Base-by-base conservation (phyloP, 2,888 invertebrate genomes). In the Tuberolachnus salignus region DNA sequence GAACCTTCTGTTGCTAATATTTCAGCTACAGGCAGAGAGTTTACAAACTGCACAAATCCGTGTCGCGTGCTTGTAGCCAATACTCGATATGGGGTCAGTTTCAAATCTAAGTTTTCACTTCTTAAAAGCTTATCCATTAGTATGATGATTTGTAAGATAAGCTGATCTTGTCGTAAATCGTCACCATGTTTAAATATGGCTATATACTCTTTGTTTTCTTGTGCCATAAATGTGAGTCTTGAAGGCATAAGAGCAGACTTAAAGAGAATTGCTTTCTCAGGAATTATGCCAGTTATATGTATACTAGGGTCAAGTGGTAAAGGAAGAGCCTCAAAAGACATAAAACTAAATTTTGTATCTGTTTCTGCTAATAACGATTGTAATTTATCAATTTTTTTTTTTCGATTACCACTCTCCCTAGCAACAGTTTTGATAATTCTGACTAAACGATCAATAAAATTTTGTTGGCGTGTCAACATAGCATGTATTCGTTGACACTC, bases 131-230 rank as follows among this genome's bases (percentile, higher is more conserved):
- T 95, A 85, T 99, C 99, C 97, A 99, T 99, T 16, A 99, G 87
- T 0, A 96, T 95, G 57, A 99, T 98, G 89, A 98, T 98, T 87
- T 99, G 98, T 66, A 99, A 87, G 81, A 99, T 95, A 1, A 99
- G 88, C 86, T 99, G 98, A 87, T 99, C 98, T 87, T 99, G 98
- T 3, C 99, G 88, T 72, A 99, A 86, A 85, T 99, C 98, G 86
- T 99, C 99, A 1, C 99, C 99, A 83, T 97, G 92, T 86, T 99
- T 99, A 86, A 98, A 98, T 81, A 99, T 98, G 0, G 97, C 94
- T 19, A 94, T 93, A 86, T 98, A 99, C 84, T 95, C 93, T 51
- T 90, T 89, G 55, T 92, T 92, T 80, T 92, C 91, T 0, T 91
- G 90, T 0, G 94, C 95, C 16, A 92, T 87, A 85, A 98, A 98